Evolutionary conservation across 2,797 vertebrate species (phyloP).

Genomic region (Falco naumanni): DNA sequence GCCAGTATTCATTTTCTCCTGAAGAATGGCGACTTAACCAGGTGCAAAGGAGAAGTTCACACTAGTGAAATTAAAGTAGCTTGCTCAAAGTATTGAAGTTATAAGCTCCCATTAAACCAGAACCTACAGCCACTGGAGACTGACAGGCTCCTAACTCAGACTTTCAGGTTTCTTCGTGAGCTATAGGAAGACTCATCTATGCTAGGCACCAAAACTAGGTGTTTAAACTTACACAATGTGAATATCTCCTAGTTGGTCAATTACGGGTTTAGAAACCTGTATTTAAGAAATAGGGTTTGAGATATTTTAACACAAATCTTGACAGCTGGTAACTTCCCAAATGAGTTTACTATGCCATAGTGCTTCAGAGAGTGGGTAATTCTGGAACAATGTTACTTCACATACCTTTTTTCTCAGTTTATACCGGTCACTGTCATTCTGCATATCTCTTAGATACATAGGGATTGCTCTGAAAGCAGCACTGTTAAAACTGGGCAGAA

Average conservation of each 20-base stretch:
- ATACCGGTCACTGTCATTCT: not conserved
- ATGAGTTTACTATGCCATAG: not conserved
- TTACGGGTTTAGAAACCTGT: not conserved
- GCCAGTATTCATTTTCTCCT: not conserved
- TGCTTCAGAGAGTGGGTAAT: not conserved
- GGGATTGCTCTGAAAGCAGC: not conserved
- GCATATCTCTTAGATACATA: not conserved
- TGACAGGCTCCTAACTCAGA: not conserved
- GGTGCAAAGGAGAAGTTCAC: not conserved
- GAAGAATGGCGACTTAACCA: not conserved
- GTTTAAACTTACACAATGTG: not conserved
- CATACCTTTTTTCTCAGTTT: not conserved
- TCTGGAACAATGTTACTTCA: not conserved
- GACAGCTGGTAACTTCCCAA: not conserved
- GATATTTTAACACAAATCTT: not conserved
- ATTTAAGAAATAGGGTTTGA: not conserved
- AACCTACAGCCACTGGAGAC: not conserved
- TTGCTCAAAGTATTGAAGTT: not conserved
- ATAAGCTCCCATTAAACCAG: not conserved
- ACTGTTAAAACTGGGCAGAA: not conserved
- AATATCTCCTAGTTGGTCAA: not conserved
- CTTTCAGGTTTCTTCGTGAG: not conserved
- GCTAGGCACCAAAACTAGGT: not conserved
- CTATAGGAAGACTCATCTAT: not conserved
- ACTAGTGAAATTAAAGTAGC: not conserved